Evolutionary conservation across 2,888 invertebrate genomes (phyloP).

Genomic region (Protophormia terraenovae): DNA sequence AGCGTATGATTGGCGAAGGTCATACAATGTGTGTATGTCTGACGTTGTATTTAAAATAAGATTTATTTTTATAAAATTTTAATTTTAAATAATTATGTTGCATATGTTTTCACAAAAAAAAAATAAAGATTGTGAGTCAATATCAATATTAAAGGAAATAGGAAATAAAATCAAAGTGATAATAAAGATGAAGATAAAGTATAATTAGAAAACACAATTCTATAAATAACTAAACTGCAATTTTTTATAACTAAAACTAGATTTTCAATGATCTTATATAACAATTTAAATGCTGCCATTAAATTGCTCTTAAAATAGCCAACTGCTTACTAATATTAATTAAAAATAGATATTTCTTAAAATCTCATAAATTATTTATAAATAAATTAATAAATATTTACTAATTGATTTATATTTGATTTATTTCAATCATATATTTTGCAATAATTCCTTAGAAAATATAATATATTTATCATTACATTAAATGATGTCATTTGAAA

Average conservation of each 20-base stretch:
- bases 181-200: too few species aligned
- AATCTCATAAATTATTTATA: constrained; percentile 22
- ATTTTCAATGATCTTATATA: too few species aligned
- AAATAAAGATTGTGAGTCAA: too few species aligned
- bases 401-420: constrained; percentile 1
- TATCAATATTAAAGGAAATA: constrained; percentile 17
- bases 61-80: constrained; percentile 13
- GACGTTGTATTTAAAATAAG: constrained; percentile 18
- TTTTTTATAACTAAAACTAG: too few species aligned
- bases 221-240: too few species aligned
- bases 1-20: constrained; percentile 64
- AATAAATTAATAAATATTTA: neutral
- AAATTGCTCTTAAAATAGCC: too few species aligned
- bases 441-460: neutral
- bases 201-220: too few species aligned
- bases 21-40: constrained; percentile 35
- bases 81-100: constrained; percentile 3
- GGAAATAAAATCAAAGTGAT: neutral
- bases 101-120: too few species aligned
- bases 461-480: neutral
- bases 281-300: too few species aligned
- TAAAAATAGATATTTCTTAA: neutral
- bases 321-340: neutral
- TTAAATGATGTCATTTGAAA: constrained; percentile 63
- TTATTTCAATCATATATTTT: neutral